These are phyloP conservation scores for Dolichoris vasculosae DNA, from an alignment of 1,140 invertebrate genomes.

Conservation along the genomic window DNA sequence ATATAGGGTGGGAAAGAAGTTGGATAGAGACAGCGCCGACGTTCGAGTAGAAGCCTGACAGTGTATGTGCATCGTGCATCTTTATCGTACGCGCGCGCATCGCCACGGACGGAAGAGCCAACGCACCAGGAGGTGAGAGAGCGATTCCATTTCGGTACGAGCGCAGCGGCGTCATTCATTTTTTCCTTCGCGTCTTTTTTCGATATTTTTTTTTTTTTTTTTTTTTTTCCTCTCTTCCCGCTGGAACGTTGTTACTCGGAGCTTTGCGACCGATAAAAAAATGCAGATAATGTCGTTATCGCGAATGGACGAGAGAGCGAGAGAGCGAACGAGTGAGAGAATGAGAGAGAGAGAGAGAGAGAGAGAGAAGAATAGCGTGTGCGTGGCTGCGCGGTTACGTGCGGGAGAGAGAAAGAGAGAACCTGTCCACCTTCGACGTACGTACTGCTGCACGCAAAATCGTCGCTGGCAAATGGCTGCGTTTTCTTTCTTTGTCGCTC, in stretches of 20 bases:
- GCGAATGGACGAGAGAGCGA: background rate
- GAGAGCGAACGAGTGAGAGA: background rate
- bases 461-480: constrained; percentile 46
- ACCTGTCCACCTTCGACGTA: constrained; percentile 32
- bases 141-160: background rate
- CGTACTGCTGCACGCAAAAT: constrained; percentile 42
- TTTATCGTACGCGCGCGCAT: constrained; percentile 45
- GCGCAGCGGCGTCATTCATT: background rate
- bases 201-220: background rate
- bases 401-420: background rate
- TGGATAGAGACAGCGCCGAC: constrained; percentile 18
- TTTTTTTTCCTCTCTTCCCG: background rate
- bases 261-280: background rate
- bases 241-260: background rate
- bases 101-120: constrained; percentile 7
- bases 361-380: background rate
- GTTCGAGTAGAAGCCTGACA: constrained; percentile 22
- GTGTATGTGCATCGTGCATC: constrained; percentile 41
- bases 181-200: background rate
- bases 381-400: background rate
- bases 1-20: background rate
- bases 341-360: background rate
- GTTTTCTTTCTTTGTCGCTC: constrained; percentile 34
- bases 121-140: constrained; percentile 46
- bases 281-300: background rate